A percentile compares a stretch with the other conserved stretches of the same genome.
These are phyloP conservation scores for Acleris emargana DNA, from an alignment of 2,888 invertebrate genomes.

Conservation along the genomic window DNA sequence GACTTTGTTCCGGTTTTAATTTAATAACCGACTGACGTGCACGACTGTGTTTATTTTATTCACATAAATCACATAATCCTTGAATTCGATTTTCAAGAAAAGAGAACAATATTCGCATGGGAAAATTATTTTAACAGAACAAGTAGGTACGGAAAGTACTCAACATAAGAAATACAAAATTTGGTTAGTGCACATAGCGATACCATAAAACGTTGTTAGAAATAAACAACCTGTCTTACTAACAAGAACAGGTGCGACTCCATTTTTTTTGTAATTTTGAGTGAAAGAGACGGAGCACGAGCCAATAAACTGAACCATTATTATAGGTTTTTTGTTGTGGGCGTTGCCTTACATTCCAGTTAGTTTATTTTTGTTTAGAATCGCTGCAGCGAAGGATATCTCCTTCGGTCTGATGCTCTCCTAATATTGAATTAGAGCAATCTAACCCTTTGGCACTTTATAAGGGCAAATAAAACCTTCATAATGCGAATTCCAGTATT, in stretches of 20 bases:
- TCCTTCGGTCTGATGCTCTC: conserved; percentile 15
- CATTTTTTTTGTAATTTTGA: conserved; percentile 16
- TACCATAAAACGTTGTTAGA: too few relatives aligned
- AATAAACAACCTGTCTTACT: too few relatives aligned
- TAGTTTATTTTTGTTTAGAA: conserved; percentile 15
- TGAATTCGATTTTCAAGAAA: too few relatives aligned
- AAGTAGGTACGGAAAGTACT: too few relatives aligned
- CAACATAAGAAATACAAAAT: too few relatives aligned
- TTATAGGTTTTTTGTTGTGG: conserved; percentile 27
- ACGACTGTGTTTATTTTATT: too few relatives aligned
- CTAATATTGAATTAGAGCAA: conserved; percentile 30
- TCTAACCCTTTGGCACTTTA: conserved; percentile 31
- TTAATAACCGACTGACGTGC: too few relatives aligned
- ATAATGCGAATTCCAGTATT: not conserved
- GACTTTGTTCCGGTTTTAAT: too few relatives aligned
- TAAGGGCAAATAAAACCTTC: conserved; percentile 23
- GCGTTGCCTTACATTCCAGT: conserved; percentile 20
- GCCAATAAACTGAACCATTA: conserved; percentile 6
- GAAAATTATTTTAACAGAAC: too few relatives aligned
- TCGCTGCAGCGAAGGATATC: conserved; percentile 12
- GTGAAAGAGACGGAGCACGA: conserved; percentile 18
- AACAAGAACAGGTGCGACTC: not conserved
- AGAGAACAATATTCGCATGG: too few relatives aligned
- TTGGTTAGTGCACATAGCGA: too few relatives aligned
- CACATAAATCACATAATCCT: conserved; percentile 37